Conservation (phyloP, 2,113 vertebrate species). For the Gobio gobio region DNA sequence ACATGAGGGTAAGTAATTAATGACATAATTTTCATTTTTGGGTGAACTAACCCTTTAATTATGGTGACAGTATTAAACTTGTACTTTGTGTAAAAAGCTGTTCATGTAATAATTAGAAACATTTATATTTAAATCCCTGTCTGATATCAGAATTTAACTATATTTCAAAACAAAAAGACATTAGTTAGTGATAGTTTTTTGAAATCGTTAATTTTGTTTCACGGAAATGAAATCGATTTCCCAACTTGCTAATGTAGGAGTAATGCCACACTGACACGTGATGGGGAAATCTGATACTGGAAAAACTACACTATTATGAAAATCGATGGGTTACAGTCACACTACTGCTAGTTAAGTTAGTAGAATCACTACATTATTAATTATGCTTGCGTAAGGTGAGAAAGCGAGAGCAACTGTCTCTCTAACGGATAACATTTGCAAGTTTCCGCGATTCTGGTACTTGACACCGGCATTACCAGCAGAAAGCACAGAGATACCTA, state of each 20-base stretch:
- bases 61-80: neutral
- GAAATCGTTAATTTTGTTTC: neutral
- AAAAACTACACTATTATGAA: neutral
- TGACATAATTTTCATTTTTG: no score
- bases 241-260: neutral
- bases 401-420: neutral
- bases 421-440: neutral
- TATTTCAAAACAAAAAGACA: neutral
- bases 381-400: neutral
- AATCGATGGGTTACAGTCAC: neutral
- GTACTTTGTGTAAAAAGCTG: neutral
- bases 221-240: neutral
- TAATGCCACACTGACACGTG: neutral
- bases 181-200: neutral
- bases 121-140: neutral
- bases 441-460: neutral
- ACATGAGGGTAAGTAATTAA: no score
- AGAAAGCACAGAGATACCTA: slow-evolving; percentile 31
- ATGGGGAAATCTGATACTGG: neutral
- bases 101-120: neutral
- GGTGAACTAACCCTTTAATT: no score
- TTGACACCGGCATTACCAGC: slow-evolving; percentile 20
- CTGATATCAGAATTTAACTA: neutral
- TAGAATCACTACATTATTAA: neutral
- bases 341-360: neutral